phyloP scores from a whole-genome alignment of 53 echinoderm and acorn worm genomes.

The Holothuria scabra region DNA sequence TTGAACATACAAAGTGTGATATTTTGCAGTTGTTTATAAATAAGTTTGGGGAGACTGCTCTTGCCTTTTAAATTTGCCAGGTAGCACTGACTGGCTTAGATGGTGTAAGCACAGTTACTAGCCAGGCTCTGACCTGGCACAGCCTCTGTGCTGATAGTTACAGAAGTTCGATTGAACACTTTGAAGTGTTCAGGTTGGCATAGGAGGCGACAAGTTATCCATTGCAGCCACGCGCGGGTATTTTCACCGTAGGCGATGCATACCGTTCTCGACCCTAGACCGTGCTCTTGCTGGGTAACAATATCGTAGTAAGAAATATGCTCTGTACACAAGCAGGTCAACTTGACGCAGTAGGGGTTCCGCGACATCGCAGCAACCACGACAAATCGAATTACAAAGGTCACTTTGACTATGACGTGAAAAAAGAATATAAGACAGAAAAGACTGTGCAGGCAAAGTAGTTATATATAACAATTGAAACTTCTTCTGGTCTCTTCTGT shows the following conservation, averaged over 20 bases:
- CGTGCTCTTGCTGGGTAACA: slow-evolving; percentile 3
- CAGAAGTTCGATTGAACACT: neutral
- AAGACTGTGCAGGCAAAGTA: too few relatives aligned
- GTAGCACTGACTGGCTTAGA: too few relatives aligned
- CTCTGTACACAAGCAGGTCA: neutral
- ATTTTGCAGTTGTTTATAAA: too few relatives aligned
- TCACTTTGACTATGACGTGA: neutral
- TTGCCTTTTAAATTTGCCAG: too few relatives aligned
- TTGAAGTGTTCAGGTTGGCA: slow-evolving; percentile 19
- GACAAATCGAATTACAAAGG: slow-evolving; percentile 36
- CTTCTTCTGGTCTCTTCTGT: neutral
- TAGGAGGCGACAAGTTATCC: neutral
- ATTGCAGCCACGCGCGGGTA: neutral
- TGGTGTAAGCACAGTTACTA: too few relatives aligned
- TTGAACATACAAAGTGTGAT: too few relatives aligned
- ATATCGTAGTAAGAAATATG: slow-evolving; percentile 6
- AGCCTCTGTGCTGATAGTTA: too few relatives aligned
- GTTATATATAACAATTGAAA: neutral
- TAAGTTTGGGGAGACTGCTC: too few relatives aligned
- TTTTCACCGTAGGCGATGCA: slow-evolving; percentile 12
- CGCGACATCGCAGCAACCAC: neutral
- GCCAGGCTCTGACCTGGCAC: too few relatives aligned
- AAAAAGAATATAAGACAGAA: too few relatives aligned
- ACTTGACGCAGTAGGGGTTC: slow-evolving; percentile 21
- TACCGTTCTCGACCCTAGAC: slow-evolving; percentile 29